phyloP scores from a whole-genome alignment of 2,888 invertebrate species.

The Caenorhabditis sp. region DNA sequence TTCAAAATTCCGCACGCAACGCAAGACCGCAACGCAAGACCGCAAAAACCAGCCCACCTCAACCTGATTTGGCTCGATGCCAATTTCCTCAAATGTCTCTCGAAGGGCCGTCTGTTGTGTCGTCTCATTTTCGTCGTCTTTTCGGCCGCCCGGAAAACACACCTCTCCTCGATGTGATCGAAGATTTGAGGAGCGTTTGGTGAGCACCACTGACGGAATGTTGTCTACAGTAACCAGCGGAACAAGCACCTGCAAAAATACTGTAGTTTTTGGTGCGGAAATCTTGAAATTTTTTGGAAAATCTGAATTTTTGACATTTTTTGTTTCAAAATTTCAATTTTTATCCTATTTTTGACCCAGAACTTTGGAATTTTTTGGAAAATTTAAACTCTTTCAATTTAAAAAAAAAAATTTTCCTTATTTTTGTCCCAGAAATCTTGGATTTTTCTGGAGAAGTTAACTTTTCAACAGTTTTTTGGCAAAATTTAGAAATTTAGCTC shows the following conservation, averaged over 20 bases:
- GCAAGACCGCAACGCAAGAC: no score
- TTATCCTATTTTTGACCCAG: no score
- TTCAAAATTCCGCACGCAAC: no score
- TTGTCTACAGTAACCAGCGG: conserved; percentile 44
- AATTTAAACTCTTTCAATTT: no score
- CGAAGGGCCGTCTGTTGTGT: conserved; percentile 56
- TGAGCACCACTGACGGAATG: conserved; percentile 42
- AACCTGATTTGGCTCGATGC: conserved; percentile 38
- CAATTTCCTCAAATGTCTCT: conserved; percentile 63
- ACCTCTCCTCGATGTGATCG: conserved; percentile 64
- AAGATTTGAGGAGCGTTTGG: conserved; percentile 57
- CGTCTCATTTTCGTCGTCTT: conserved; percentile 54
- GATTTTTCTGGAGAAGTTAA: conserved; percentile 4
- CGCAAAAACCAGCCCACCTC: conserved; percentile 17
- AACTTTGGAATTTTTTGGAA: no score
- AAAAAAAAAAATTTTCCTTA: neutral
- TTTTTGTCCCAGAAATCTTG: neutral
- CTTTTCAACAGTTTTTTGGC: no score
- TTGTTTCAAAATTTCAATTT: no score
- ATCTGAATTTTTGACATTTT: no score
- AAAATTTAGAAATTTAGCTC: no score
- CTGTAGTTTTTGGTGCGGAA: neutral
- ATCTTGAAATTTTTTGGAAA: no score
- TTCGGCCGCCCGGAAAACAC: conserved; percentile 66
- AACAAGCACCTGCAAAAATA: conserved; percentile 45